Evolutionary conservation across 2,888 invertebrate species (phyloP), one percentile per base, ranked within the genome.

Genomic region (Gymnoscelis rufifasciata): DNA sequence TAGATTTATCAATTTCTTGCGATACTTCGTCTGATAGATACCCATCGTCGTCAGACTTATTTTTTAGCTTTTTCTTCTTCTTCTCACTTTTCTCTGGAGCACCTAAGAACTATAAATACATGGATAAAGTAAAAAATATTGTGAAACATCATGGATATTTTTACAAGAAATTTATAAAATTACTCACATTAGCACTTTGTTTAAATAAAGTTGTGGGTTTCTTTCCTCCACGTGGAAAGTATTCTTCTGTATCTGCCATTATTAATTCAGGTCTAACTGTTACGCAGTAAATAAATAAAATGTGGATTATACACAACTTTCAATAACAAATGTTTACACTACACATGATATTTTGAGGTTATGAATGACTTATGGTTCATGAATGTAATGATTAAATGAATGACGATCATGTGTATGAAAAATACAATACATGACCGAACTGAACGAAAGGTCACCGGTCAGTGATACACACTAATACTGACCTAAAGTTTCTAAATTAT

Each of bases 181-280:
- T 12, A 73, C 78, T 73, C 66, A 83, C 83, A 54, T 87, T 87
- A 52, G 78, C 75, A 60, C 79, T 79, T 57, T 83, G 78, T 59
- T 83, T 82, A 54, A 84, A 88, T 56, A 78, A 76, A 26, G 75
- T 67, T 26, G 78, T 71, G 1, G 88, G 84, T 58, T 89, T 89
- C 61, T 81, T 88, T 7, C 90, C 90, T 38, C 90, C 90, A 46
- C 90, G 83, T 8, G 90, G 90, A 70, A 90, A 90, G 64, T 87
- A 89, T 64, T 90, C 89, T 59, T 90, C 90, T 38, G 74, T 76
- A 27, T 83, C 83, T 38, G 57, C 79, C 80, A 83, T 83, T 36
- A 15, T 47, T 54, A 38, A 47, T 19, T 26, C 26, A 26, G 7
- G 5, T 19, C 31, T n/a, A 13, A 14, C 2, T 14, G n/a, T 15